phyloP scores from a whole-genome alignment of 2,797 vertebrate species.

The Syncerus caffer region DNA sequence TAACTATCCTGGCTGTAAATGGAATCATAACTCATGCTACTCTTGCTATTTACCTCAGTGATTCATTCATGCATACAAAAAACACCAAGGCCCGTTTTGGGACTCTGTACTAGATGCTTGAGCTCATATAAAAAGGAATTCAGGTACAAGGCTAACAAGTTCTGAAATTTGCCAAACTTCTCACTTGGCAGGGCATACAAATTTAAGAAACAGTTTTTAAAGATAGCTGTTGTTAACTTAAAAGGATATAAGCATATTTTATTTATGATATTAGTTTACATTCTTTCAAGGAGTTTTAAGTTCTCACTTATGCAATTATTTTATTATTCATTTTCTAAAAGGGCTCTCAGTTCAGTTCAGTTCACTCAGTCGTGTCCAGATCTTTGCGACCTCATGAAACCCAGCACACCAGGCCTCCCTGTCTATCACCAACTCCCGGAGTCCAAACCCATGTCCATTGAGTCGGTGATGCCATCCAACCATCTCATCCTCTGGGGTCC shows the following conservation, averaged over 20 bases:
- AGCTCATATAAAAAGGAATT: background rate
- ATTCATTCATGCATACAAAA: background rate
- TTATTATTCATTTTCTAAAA: background rate
- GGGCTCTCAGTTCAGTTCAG: background rate
- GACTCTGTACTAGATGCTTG: background rate
- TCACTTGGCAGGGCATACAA: background rate
- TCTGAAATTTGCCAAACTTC: background rate
- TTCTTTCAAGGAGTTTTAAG: background rate
- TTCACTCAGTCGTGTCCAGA: fast-evolving
- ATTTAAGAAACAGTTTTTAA: background rate
- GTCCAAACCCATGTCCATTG: background rate
- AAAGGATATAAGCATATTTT: background rate
- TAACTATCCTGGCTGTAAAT: background rate
- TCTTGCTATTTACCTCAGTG: background rate
- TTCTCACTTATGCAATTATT: background rate
- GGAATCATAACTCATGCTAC: background rate
- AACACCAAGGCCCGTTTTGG: background rate
- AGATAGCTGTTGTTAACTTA: background rate
- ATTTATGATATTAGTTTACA: background rate
- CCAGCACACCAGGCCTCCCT: background rate
- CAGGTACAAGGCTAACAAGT: background rate
- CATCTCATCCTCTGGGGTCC: background rate
- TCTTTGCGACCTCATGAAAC: background rate
- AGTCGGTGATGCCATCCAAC: background rate
- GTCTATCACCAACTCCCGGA: background rate